phyloP scores from a whole-genome alignment of 1,140 invertebrate species.

The Aphelenchoides besseyi region DNA sequence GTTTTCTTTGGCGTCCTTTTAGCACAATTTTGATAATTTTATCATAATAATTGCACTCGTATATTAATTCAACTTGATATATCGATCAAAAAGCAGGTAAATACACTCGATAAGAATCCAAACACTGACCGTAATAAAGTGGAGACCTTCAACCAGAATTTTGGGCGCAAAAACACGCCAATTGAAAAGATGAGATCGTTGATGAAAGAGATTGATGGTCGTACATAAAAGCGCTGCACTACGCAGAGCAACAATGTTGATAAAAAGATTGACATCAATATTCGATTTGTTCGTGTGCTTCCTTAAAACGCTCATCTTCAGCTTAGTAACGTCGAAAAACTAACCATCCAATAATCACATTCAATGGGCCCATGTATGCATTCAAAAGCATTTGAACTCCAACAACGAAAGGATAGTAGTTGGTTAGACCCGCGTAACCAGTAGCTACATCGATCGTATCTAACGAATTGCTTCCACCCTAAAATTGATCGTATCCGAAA shows the following conservation, averaged over 20 bases:
- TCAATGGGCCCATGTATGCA: constrained; percentile 60
- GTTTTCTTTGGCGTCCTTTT: too few species aligned
- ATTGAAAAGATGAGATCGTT: constrained; percentile 65
- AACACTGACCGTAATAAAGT: background rate
- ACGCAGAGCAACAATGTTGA: background rate
- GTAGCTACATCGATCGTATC: constrained; percentile 63
- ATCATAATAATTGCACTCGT: too few species aligned
- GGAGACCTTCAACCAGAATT: constrained; percentile 18
- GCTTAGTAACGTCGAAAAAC: background rate
- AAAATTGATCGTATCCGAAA: background rate
- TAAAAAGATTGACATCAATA: background rate
- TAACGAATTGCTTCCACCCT: constrained; percentile 65
- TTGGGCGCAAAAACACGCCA: constrained; percentile 66
- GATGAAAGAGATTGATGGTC: constrained; percentile 23
- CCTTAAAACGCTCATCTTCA: background rate
- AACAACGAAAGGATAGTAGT: constrained; percentile 60
- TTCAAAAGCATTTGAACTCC: constrained; percentile 54
- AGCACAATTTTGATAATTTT: too few species aligned
- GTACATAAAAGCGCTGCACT: background rate
- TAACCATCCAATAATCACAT: constrained; percentile 35
- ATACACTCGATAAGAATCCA: background rate
- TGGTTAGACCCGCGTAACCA: constrained; percentile 62
- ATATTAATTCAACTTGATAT: background rate
- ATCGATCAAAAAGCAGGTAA: background rate
- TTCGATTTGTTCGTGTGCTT: constrained; percentile 5